Conservation (phyloP, 2,113 vertebrate species). For the Azemiops feae region DNA sequence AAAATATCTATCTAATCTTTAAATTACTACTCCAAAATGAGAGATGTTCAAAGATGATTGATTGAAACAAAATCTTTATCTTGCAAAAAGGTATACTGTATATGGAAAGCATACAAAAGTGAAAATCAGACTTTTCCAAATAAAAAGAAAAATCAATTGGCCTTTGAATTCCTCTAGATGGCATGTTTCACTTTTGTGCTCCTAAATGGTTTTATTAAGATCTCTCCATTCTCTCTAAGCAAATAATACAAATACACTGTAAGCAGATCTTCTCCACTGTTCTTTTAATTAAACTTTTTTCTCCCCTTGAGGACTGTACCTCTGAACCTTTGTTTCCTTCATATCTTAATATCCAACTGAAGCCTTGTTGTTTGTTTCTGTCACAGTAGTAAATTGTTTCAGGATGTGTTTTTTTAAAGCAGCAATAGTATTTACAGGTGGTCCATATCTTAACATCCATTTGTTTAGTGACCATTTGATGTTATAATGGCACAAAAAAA, state of each 20-base stretch:
- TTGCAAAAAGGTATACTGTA: constrained; percentile 41
- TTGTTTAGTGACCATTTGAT: background rate
- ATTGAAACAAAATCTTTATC: constrained; percentile 38
- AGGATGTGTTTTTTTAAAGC: background rate
- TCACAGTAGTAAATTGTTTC: background rate
- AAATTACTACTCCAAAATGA: constrained; percentile 47
- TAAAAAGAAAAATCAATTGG: constrained; percentile 26
- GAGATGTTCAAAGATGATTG: constrained; percentile 36
- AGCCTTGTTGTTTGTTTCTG: background rate
- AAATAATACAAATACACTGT: background rate
- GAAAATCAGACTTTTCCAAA: constrained; percentile 38
- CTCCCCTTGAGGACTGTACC: background rate
- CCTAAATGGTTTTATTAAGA: constrained; percentile 1
- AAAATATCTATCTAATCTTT: constrained; percentile 40
- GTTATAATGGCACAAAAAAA: background rate
- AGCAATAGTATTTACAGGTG: background rate
- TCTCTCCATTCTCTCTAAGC: constrained; percentile 6
- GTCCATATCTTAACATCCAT: background rate
- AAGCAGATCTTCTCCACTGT: constrained; percentile 13
- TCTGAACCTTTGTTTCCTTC: background rate
- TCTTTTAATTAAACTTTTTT: background rate
- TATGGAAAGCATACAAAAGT: constrained; percentile 45
- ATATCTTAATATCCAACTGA: background rate
- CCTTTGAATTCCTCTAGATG: constrained; percentile 31
- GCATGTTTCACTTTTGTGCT: constrained; percentile 25